A percentile compares a stretch with the other conserved stretches of the same genome.
phyloP scores from a whole-genome alignment of 2,888 invertebrate species.

The Volucella zonaria region DNA sequence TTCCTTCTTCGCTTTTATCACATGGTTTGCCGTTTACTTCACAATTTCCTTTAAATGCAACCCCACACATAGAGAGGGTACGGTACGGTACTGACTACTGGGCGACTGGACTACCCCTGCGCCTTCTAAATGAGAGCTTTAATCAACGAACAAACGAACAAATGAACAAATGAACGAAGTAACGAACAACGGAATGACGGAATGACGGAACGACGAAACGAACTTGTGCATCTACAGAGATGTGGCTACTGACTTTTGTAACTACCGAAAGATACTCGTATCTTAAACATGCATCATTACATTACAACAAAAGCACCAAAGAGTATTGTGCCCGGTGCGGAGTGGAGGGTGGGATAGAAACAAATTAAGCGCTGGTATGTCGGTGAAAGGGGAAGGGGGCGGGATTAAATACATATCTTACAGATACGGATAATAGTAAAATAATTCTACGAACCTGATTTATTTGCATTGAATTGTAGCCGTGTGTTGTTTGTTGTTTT shows the following conservation, averaged over 20 bases:
- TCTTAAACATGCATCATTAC: slow-evolving; percentile 66
- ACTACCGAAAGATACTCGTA: slow-evolving; percentile 25
- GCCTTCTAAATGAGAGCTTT: neutral
- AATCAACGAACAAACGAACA: neutral
- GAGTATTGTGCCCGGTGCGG: too few species aligned
- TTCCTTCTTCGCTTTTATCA: slow-evolving; percentile 32
- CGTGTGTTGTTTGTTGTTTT: slow-evolving; percentile 20
- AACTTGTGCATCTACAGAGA: neutral
- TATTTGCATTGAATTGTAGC: slow-evolving; percentile 69
- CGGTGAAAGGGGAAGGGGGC: too few species aligned
- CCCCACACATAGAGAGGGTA: slow-evolving; percentile 27
- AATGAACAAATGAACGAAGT: neutral
- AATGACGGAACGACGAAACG: neutral
- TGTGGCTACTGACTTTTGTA: slow-evolving; percentile 4
- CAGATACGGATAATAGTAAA: slow-evolving; percentile 66
- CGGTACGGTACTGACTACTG: neutral
- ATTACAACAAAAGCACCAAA: slow-evolving; percentile 58
- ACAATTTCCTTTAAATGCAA: slow-evolving; percentile 28
- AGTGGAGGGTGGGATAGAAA: too few species aligned
- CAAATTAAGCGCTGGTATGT: too few species aligned
- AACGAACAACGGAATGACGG: too few species aligned
- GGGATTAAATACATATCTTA: slow-evolving; percentile 37
- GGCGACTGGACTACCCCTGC: neutral
- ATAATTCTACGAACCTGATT: slow-evolving; percentile 72
- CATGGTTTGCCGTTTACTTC: slow-evolving; percentile 20